A percentile compares a stretch with the other conserved stretches of the same genome.
Conservation (phyloP, 1,140 invertebrate genomes). For the Hylaeus volcanicus region DNA sequence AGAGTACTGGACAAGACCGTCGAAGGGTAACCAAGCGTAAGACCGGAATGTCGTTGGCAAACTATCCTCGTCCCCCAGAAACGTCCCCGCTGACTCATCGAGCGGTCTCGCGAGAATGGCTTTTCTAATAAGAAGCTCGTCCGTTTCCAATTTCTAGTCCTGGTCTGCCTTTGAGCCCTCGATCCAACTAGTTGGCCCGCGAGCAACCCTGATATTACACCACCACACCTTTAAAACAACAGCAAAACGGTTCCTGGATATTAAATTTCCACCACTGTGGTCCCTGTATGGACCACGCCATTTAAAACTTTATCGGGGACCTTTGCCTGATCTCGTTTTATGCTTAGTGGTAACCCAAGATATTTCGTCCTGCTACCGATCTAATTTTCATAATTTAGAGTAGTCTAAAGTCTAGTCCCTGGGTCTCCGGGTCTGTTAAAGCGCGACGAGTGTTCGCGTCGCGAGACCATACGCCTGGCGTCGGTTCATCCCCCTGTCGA, state of each 20-base stretch:
- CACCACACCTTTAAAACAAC: too few species aligned
- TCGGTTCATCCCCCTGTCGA: background rate
- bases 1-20: constrained; percentile 3
- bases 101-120: constrained; percentile 24
- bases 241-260: too few species aligned
- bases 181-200: constrained; percentile 14
- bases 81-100: constrained; percentile 37
- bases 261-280: too few species aligned
- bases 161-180: constrained; percentile 3
- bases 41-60: constrained; percentile 37
- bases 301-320: too few species aligned
- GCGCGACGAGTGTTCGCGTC: constrained; percentile 1
- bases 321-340: too few species aligned
- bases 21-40: constrained; percentile 31
- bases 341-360: too few species aligned
- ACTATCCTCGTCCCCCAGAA: constrained; percentile 14
- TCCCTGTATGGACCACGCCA: too few species aligned
- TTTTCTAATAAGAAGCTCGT: constrained; percentile 41
- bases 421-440: too few species aligned
- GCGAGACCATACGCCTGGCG: background rate
- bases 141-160: constrained; percentile 30
- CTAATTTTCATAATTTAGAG: background rate
- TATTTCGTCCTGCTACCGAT: too few species aligned
- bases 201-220: constrained; percentile 8
- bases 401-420: background rate